Base-by-base conservation (phyloP, 2,888 invertebrate species). In the Macrophya alboannulata region DNA sequence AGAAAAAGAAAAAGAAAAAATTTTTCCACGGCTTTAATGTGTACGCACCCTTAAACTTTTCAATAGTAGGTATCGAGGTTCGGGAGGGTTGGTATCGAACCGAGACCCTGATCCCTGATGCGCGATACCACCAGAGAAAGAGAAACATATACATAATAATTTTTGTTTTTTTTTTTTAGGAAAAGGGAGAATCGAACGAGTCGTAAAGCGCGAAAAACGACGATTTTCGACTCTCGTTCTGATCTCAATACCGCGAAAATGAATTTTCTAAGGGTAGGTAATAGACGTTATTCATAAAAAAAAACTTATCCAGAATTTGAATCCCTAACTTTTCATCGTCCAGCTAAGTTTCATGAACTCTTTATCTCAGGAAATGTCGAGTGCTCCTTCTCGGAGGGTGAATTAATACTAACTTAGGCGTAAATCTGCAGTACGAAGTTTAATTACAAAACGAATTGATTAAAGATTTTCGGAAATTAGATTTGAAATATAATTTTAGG, bases 61-160 rank as follows among this genome's bases (percentile, higher is more conserved):
- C 62, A 62, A 25, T 62, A 4, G 62, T 62, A 62, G 21, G 25
- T 72, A 72, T 72, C 10, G 71, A 72, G n/a, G 43, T 43, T 43
- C 40, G 10, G 40, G 10, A 21, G 40, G 71, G 40, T 17, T 37
- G 40, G 43, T 43, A 43, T 72, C 17, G 40, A 72, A n/a, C 71
- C 40, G 37, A 72, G 40, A 72, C 17, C 17, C 71, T 17, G 17
- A 37, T 43, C 21, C 31, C 40, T 17, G 37, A 4, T 51, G 51
- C 51, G 6, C n/a, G 51, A 51, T 51, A n/a, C n/a, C 1, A 55
- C 6, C n/a, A n/a, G n/a, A 55, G n/a, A 55, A 55, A 55, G 5
- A 17, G n/a, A 55, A n/a, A 55, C n/a, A 51, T 6, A 51, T 1
- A n/a, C 8, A 55, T n/a, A n/a, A n/a, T 6, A n/a, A 31, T 31